Evolutionary conservation across 2,113 vertebrate species (phyloP).

Genomic region (Hydropotes inermis): DNA sequence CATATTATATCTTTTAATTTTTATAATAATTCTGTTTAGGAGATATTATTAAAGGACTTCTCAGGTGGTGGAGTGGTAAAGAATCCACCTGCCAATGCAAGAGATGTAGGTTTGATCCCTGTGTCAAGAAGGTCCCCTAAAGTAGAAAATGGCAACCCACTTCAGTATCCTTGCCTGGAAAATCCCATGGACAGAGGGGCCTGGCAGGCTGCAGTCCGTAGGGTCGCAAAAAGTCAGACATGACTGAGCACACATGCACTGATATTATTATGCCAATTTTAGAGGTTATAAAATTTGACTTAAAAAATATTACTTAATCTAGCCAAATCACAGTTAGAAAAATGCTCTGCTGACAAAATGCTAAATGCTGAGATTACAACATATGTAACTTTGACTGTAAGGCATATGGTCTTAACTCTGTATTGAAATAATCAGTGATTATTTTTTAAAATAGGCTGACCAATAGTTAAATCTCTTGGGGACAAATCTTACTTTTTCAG

Average conservation of each 20-base stretch:
- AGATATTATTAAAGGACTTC: not conserved
- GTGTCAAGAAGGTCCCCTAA: not conserved
- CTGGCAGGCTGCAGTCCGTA: not conserved
- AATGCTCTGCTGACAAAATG: not conserved
- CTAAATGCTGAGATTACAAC: not conserved
- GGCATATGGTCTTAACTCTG: not conserved
- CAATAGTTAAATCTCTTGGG: not conserved
- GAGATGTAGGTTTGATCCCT: not conserved
- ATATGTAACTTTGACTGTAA: not conserved
- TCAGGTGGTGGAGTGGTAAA: not conserved
- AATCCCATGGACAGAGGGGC: not conserved
- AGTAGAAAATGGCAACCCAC: not conserved
- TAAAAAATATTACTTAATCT: not conserved
- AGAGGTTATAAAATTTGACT: not conserved
- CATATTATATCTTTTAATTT: not conserved
- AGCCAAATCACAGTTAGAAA: not conserved
- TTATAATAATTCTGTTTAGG: not conserved
- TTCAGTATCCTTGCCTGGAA: not conserved
- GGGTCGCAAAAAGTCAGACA: not conserved
- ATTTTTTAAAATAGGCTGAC: not conserved
- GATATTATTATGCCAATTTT: not conserved
- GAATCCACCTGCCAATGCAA: not conserved
- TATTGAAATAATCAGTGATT: not conserved
- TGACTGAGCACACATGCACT: not conserved
- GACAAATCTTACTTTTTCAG: not conserved